These are phyloP conservation scores for Tetropium fuscum DNA, from an alignment of 2,888 invertebrate species.

Conservation along the genomic window DNA sequence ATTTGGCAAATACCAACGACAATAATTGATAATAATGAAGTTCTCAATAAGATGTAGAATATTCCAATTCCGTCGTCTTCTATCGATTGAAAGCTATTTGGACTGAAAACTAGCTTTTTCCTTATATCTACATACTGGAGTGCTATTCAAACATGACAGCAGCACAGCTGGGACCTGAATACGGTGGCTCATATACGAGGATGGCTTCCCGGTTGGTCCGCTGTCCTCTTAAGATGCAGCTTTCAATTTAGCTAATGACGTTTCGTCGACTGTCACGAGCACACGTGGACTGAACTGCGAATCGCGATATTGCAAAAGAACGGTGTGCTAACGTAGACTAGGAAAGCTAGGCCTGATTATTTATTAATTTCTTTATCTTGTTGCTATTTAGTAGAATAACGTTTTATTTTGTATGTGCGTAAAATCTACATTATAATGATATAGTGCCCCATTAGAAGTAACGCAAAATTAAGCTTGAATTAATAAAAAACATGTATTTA, in stretches of 20 bases:
- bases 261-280: conserved; percentile 66
- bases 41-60: conserved; percentile 42
- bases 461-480: too few relatives aligned
- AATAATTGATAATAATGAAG: conserved; percentile 49
- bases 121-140: conserved; percentile 65
- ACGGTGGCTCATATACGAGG: conserved; percentile 45
- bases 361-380: too few relatives aligned
- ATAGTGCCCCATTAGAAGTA: too few relatives aligned
- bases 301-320: conserved; percentile 61
- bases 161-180: conserved; percentile 49
- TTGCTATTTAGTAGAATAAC: too few relatives aligned
- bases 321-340: conserved; percentile 54
- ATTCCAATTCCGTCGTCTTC: conserved; percentile 53
- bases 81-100: conserved; percentile 60
- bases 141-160: conserved; percentile 64
- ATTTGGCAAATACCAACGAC: conserved; percentile 18
- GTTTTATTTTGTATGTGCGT: too few relatives aligned
- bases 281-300: conserved; percentile 63
- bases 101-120: conserved; percentile 62
- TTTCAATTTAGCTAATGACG: conserved; percentile 68
- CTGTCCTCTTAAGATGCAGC: conserved; percentile 65
- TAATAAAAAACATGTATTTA: too few relatives aligned
- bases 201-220: conserved; percentile 47
- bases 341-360: conserved; percentile 12
- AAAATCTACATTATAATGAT: too few relatives aligned